These are phyloP conservation scores for Xyrichtys novacula DNA, from an alignment of 2,797 vertebrate genomes.

Conservation along the genomic window DNA sequence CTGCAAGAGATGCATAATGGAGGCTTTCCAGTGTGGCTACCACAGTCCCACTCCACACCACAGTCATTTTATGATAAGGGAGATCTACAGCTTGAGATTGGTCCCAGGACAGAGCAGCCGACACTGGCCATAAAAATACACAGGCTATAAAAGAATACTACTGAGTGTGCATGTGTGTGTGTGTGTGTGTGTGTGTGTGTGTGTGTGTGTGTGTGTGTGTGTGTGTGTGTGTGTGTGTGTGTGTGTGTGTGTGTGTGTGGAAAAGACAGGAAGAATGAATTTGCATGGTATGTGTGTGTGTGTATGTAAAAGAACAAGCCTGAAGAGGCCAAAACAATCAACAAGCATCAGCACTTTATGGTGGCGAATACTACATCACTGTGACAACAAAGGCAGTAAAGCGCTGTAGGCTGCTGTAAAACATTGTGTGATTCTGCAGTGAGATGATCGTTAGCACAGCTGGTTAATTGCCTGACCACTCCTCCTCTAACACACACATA, in stretches of 20 bases:
- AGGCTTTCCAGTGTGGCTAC: constrained; percentile 45
- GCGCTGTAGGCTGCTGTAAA: constrained; percentile 73
- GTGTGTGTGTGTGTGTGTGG: constrained; percentile 3
- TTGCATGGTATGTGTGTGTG: constrained; percentile 37
- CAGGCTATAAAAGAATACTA: constrained; percentile 69
- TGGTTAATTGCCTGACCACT: constrained; percentile 78
- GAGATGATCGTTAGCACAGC: constrained; percentile 81
- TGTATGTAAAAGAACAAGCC: constrained; percentile 48
- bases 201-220: constrained; percentile 17
- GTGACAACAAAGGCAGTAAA: constrained; percentile 83
- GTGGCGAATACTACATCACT: constrained; percentile 74
- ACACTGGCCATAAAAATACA: constrained; percentile 74
- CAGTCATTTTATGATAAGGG: constrained; percentile 69
- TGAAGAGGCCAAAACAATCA: constrained; percentile 76
- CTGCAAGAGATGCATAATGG: constrained; percentile 38
- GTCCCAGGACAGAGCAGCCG: constrained; percentile 66
- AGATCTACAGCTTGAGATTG: constrained; percentile 66
- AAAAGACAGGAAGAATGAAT: constrained; percentile 41
- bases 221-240: constrained; percentile 24
- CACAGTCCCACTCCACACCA: constrained; percentile 38
- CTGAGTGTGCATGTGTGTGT: constrained; percentile 39
- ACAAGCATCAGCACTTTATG: constrained; percentile 79
- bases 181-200: constrained; percentile 22
- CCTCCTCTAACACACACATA: constrained; percentile 52
- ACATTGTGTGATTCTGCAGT: constrained; percentile 71